Evolutionary conservation across 2,113 vertebrate genomes (phyloP), one percentile per base, ranked within the genome.

Genomic region (Lampris incognitus): DNA sequence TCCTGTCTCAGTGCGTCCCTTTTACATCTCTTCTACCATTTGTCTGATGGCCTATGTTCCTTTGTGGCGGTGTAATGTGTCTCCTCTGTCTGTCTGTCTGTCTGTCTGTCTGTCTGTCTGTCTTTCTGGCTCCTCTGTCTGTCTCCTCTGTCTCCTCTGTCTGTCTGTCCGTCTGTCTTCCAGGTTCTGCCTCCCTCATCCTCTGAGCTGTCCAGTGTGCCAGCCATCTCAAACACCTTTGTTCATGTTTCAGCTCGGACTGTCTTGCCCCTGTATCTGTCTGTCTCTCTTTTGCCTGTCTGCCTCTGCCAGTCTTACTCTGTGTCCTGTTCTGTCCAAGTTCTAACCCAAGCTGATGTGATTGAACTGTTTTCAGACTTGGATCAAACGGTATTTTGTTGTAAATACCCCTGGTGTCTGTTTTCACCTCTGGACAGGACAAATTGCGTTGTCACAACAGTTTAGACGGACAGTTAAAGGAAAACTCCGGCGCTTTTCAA

Each of bases 91-190:
- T 85, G 24, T 24, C 24, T 24, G 24, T 39, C 40, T 13, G 1
- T 74, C 48, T 44, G 62, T 13, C 42, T 42, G 46, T 38, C 52
- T 46, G 40, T 39, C 40, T 13, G 1, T 74, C 48, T 44, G 62
- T 13, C 42, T 42, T 51, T 38, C 52, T 46, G 40, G 52, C 1
- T 6, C 37, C 67, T 65, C 74, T 63, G 78, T 55, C 59, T 69
- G 58, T 84, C 62, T 85, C 77, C 66, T 0, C 55, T 69, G 58
- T 84, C 62, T 85, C 77, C 66, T 0, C 55, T 60, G 65, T 74
- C 56, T 85, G 24, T 24, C 24, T 24, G 24, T 0, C 55, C 56
- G 65, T 74, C 56, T 85, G 83, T 74, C 0, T 78, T 78, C 51
- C 73, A 67, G 69, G 58, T 74, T 38, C 83, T 9, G 4, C 51